Evolutionary conservation across 2,888 invertebrate species (phyloP), one percentile per base, ranked within the genome.

Genomic region (Patella depressa): DNA sequence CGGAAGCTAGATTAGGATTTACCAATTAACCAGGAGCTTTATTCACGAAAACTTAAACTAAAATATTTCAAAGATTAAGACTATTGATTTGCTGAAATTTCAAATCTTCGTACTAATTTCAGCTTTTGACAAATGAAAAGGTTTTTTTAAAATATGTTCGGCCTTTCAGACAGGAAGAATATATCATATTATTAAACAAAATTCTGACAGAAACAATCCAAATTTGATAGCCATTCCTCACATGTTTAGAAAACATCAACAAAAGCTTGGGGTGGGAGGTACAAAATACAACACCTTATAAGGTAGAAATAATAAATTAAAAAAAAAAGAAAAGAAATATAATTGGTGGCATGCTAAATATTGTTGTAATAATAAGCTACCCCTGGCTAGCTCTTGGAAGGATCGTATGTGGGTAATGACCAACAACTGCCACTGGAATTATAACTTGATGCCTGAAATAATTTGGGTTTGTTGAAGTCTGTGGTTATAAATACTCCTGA

Each of bases 401-500:
- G 79, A 81, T 83, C 81, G 77, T 81, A 83, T 70, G 79, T 78
- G 73, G 83, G 83, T 78, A 83, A 72, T 71, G 83, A 83, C 83
- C 83, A 83, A 45, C 81, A 82, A 75, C 83, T 83, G 73, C 83
- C 80, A 71, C 81, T 81, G 73, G 79, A 76, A 79, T 78, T 81
- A 65, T 65, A 65, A 65, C 65, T 65, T 19, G 65, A 65, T 24
- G 65, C 65, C 65, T 65, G 65, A 65, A 65, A 65, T 24, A 24
- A 65, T 65, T 65, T 24, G 45, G 45, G 45, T 45, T 45, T 9
- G 45, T 7, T 45, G 45, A 45, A 45, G 45, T 45, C 45, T 7
- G 45, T 9, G 45, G 9, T 45, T 45, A 45, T 9, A 45, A 45
- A 45, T 45, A 45, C 7, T 45, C 45, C 9, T 45, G 9, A 9